Evolutionary conservation across 2,888 invertebrate species (phyloP), one percentile per base, ranked within the genome.

Genomic region (Tetrapedia diversipes): DNA sequence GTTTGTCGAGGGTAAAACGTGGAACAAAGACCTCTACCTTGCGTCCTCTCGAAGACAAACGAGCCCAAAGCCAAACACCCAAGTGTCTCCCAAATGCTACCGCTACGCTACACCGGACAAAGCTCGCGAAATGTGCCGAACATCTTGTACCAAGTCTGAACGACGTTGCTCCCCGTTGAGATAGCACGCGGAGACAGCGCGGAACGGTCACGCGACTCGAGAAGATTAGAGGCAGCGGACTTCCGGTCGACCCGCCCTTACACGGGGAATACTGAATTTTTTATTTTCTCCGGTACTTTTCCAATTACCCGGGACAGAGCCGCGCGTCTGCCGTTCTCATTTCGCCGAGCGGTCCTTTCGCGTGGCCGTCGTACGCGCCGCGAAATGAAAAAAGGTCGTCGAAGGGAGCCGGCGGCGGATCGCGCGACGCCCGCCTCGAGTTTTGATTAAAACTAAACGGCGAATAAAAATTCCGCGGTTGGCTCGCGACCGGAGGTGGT

Each of bases 391-490:
- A 79, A 69, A 49, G 68, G 53, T 47, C 63, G 68, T 59, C 73
- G 59, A 63, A 83, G 69, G 57, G 73, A 4, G 64, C 53, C 63
- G 69, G 37, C 59, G 51, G 71, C 61, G 22, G 43, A 64, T 54
- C 53, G 47, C 65, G 59, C 69, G 68, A 71, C 54, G 43, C 39
- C 53, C 61, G 64, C 56, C 64, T 45, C 70, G 77, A 83, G 81
- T 87, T 88, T 87, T 87, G 87, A 87, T 87, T 87, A 88, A 87
- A 87, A 87, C 87, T 87, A 86, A 88, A 86, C 85, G 83, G 84
- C 70, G 83, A 82, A 86, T 85, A 82, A 83, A 86, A 86, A 84
- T 86, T 86, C 82, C 65, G 84, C 56, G 69, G 43, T 14, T 54
- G 14, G 63, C 45, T 41, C 75, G 49, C 61, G 47, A 61, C 14